Percentiles rank a stretch among this genome's conserved stretches.
Evolutionary conservation across 2,888 invertebrate species (phyloP).

Genomic region (Caenorhabditis doughertyi): DNA sequence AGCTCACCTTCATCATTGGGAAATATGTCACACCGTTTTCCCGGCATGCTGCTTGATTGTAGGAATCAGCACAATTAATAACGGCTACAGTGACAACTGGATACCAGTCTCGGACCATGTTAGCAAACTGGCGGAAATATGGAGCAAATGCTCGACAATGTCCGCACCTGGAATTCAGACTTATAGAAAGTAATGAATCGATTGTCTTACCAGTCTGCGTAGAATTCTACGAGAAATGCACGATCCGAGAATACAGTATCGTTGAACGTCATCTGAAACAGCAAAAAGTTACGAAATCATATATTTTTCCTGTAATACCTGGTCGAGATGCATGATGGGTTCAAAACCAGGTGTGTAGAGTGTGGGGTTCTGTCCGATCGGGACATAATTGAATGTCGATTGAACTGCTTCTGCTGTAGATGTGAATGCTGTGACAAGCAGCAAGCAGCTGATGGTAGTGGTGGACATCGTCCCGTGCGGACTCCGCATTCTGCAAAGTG

Average conservation of each 20-base stretch:
- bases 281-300: too few species aligned
- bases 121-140: slow-evolving; percentile 89
- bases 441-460: slow-evolving; percentile 26
- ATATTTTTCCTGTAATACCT: slow-evolving; percentile 38
- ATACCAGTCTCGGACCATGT: slow-evolving; percentile 80
- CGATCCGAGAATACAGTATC: slow-evolving; percentile 85
- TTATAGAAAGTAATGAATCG: background rate
- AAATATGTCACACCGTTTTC: slow-evolving; percentile 80
- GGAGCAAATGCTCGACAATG: slow-evolving; percentile 94
- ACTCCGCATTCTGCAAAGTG: slow-evolving; percentile 60
- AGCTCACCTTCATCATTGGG: slow-evolving; percentile 80
- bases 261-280: slow-evolving; percentile 77
- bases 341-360: slow-evolving; percentile 81
- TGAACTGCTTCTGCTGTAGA: slow-evolving; percentile 40
- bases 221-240: slow-evolving; percentile 90
- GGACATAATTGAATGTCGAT: slow-evolving; percentile 68
- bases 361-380: slow-evolving; percentile 78
- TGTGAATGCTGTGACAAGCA: slow-evolving; percentile 29
- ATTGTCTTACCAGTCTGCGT: slow-evolving; percentile 89
- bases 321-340: slow-evolving; percentile 80
- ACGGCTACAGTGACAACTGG: slow-evolving; percentile 75
- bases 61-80: slow-evolving; percentile 81
- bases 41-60: slow-evolving; percentile 78
- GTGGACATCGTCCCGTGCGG: slow-evolving; percentile 52
- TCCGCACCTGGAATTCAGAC: slow-evolving; percentile 88